Conservation (phyloP, 1,140 invertebrate genomes). For the Diabrotica undecimpunctata region DNA sequence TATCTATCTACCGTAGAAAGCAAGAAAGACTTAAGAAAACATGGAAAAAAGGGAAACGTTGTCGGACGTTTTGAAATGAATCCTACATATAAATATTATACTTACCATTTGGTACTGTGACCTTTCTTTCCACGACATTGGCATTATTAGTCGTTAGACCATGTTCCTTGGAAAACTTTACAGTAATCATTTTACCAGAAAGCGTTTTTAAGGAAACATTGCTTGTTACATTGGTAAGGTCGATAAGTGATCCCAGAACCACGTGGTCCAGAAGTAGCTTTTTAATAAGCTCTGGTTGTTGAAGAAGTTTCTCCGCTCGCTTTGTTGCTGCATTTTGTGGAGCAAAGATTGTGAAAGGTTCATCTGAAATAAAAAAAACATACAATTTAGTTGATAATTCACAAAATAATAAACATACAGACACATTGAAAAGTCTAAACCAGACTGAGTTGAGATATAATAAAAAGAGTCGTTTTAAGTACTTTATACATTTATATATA, state of each 20-base stretch:
- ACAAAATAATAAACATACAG: not conserved
- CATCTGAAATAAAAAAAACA: slow-evolving; percentile 48
- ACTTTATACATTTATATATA: too few species aligned
- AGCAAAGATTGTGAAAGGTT: slow-evolving; percentile 57
- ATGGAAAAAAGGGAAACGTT: too few species aligned
- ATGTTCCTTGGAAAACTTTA: slow-evolving; percentile 48
- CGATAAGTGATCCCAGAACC: slow-evolving; percentile 48
- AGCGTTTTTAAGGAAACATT: slow-evolving; percentile 54
- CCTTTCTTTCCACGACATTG: slow-evolving; percentile 38
- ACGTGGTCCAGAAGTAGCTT: slow-evolving; percentile 57
- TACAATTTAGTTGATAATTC: slow-evolving; percentile 1
- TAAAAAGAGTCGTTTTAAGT: too few species aligned
- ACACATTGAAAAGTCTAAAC: too few species aligned
- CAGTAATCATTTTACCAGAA: slow-evolving; percentile 50
- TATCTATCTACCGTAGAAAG: too few species aligned
- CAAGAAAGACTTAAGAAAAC: too few species aligned
- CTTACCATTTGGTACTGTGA: slow-evolving; percentile 47
- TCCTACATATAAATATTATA: not conserved
- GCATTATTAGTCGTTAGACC: slow-evolving; percentile 52
- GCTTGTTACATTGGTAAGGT: slow-evolving; percentile 44
- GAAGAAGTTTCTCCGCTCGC: slow-evolving; percentile 47
- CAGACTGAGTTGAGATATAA: too few species aligned
- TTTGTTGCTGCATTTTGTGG: slow-evolving; percentile 54
- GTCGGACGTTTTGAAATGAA: too few species aligned
- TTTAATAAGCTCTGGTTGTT: slow-evolving; percentile 50